phyloP scores from a whole-genome alignment of 1,140 invertebrate species.

The Tribolium madens region DNA sequence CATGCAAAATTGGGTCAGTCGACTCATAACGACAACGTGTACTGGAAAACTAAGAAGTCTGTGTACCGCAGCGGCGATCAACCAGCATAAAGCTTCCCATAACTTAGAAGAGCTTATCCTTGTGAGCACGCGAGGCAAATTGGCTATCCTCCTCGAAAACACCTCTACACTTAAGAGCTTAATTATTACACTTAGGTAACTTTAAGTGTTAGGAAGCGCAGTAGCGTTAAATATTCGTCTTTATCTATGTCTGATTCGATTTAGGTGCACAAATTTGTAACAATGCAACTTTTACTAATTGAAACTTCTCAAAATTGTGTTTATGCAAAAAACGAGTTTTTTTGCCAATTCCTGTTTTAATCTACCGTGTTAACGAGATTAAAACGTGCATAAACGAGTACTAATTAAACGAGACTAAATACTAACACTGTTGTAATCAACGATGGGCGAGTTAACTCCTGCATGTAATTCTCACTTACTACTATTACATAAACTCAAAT shows the following conservation, averaged over 20 bases:
- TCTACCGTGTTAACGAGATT: neutral
- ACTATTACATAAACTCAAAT: too few relatives aligned
- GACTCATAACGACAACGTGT: conserved; percentile 35
- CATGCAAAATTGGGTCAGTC: conserved; percentile 37
- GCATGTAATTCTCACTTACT: too few relatives aligned
- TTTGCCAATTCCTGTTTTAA: neutral
- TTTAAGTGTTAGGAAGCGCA: conserved; percentile 6
- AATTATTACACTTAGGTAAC: conserved; percentile 31
- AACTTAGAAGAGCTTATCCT: conserved; percentile 42
- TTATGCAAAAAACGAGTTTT: neutral
- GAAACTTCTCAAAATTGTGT: neutral
- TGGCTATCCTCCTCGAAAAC: conserved; percentile 34
- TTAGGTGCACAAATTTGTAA: neutral
- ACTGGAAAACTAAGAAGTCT: conserved; percentile 16
- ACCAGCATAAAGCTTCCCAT: conserved; percentile 21
- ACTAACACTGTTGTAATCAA: neutral
- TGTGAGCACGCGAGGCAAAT: conserved; percentile 27
- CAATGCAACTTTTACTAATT: conserved; percentile 5
- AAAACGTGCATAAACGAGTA: neutral
- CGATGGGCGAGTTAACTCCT: too few relatives aligned
- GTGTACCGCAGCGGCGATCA: conserved; percentile 26
- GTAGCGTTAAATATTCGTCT: conserved; percentile 5
- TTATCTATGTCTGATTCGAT: conserved; percentile 9
- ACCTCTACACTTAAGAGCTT: conserved; percentile 40
- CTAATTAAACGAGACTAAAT: neutral